Percentiles rank a stretch among this genome's conserved stretches.
These are phyloP conservation scores for Umimayanthus chanpuru DNA, from an alignment of 92 coral and sea anemone species.

Conservation along the genomic window DNA sequence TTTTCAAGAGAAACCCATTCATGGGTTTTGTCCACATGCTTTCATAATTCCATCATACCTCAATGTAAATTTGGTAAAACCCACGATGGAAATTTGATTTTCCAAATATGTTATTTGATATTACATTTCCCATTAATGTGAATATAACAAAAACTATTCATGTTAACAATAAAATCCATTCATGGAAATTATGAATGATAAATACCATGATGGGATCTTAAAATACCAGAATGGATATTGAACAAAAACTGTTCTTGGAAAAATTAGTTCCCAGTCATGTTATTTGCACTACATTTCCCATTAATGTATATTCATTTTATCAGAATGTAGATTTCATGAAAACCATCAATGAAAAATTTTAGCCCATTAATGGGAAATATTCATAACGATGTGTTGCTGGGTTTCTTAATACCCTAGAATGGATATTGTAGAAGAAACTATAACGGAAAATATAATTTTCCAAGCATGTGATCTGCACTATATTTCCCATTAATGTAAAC, in stretches of 20 bases:
- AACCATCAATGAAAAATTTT: too few species aligned
- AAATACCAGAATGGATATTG: conserved; percentile 1
- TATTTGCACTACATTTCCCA: neutral
- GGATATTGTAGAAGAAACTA: too few species aligned
- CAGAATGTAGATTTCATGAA: too few species aligned
- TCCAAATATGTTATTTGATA: conserved; percentile 9
- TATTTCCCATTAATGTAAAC: too few species aligned
- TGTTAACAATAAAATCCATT: conserved; percentile 7
- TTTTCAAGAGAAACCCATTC: neutral
- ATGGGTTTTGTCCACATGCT: conserved; percentile 10
- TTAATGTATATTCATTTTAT: too few species aligned
- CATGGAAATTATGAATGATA: neutral
- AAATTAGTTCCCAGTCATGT: neutral
- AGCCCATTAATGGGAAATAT: too few species aligned
- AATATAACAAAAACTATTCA: neutral
- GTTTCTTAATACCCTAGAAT: too few species aligned
- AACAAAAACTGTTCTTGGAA: neutral
- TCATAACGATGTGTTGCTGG: too few species aligned
- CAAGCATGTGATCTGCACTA: neutral
- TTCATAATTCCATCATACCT: conserved; percentile 7
- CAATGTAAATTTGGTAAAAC: conserved; percentile 8
- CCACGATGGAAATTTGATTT: conserved; percentile 2
- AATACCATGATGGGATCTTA: neutral
- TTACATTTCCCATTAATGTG: neutral
- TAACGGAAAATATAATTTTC: too few species aligned